Conservation (phyloP, 2,113 vertebrate species). For the Romanogobio albipinnatus region DNA sequence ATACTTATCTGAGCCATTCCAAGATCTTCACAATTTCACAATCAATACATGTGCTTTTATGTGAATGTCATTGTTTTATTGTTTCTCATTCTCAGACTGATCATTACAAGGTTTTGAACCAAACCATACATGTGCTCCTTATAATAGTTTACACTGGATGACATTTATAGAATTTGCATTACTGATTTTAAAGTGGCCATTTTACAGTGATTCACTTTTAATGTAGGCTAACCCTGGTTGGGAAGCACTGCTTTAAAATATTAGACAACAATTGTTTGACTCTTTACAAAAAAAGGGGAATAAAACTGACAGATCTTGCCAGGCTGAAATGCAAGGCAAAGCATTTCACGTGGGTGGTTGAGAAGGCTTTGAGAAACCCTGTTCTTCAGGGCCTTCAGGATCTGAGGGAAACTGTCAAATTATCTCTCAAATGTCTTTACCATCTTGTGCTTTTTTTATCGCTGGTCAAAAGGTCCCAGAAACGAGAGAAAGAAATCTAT, state of each 20-base stretch:
- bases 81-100: neutral
- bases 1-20: constrained; percentile 7
- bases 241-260: neutral
- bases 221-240: neutral
- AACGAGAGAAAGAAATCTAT: neutral
- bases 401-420: constrained; percentile 10
- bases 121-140: neutral
- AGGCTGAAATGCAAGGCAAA: neutral
- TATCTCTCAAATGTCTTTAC: neutral
- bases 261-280: neutral
- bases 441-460: neutral
- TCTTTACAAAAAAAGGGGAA: neutral
- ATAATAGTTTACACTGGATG: neutral
- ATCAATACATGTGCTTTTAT: neutral
- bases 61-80: neutral
- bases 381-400: constrained; percentile 5
- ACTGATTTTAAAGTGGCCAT: neutral
- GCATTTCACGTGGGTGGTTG: constrained; percentile 3
- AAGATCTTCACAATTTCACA: neutral
- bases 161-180: neutral
- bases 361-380: neutral
- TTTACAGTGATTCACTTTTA: neutral
- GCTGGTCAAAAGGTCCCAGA: constrained; percentile 10
- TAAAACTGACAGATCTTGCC: neutral
- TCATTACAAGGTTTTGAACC: neutral